Evolutionary conservation across 2,113 vertebrate genomes (phyloP), one percentile per base, ranked within the genome.

Genomic region (Tachysurus fulvidraco): DNA sequence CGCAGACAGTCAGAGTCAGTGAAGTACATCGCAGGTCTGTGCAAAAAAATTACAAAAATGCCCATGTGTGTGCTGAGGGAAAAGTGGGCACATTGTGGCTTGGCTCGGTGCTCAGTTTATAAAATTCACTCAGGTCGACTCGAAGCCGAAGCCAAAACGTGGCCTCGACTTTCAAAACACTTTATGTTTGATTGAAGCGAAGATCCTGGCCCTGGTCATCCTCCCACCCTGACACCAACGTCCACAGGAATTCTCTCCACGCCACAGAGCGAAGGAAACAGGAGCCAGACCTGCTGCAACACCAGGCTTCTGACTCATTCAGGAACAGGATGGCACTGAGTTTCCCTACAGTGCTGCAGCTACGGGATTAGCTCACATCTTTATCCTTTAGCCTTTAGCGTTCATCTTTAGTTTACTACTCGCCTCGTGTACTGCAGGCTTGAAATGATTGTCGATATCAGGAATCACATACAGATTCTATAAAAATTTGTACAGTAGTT

Each of bases 121-220:
- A 81, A 44, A 79, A 65, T 88, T 30, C 21, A 83, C 62, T 83
- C 77, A 88, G 83, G 86, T 88, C 30, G 69, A 85, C 87, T 78
- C 73, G 83, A 82, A 21, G 71, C 50, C 30, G 54, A 23, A 86
- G 64, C 62, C 36, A 81, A 64, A 83, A 79, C 41, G 28, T 36
- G 57, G 69, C 81, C 67, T 55, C 83, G 81, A 59, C 55, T 41
- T 87, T 85, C 69, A 69, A 88, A 90, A 91, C 88, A 85, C 59
- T 88, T 91, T 41, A 90, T 59, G 85, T 88, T 50, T 89, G 82
- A 91, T 82, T 88, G 86, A 81, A 73, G 55, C 17, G 30, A 67
- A 88, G 84, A 88, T 86, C 89, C 87, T 88, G 83, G 80, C 69
- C 36, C 79, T 83, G 16, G 65, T 36, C 55, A 41, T 83, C 21